These are phyloP conservation scores for Chloroclystis v-ata DNA, from an alignment of 2,888 invertebrate genomes.

Conservation along the genomic window DNA sequence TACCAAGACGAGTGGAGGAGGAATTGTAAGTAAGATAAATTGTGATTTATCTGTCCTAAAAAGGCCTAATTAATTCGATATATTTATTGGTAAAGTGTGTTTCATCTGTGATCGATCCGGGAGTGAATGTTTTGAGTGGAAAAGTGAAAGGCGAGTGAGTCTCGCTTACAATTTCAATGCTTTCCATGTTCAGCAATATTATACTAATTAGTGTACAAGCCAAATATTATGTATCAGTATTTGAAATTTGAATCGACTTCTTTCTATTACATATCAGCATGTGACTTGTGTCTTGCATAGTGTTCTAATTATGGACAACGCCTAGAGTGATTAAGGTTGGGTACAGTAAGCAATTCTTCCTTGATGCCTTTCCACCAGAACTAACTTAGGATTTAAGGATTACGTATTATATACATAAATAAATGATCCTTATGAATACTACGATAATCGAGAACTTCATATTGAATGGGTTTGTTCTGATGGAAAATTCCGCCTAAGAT, in stretches of 20 bases:
- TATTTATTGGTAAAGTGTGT: conserved; percentile 68
- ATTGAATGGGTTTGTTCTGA: no score
- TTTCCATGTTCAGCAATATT: conserved; percentile 50
- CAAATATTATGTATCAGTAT: conserved; percentile 68
- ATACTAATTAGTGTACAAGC: conserved; percentile 36
- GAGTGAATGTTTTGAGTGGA: conserved; percentile 45
- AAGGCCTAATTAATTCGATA: conserved; percentile 77
- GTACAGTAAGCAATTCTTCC: conserved; percentile 33
- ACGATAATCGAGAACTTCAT: no score
- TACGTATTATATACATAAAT: no score
- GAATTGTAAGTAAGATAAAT: conserved; percentile 63
- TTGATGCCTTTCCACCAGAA: background rate
- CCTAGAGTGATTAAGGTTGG: conserved; percentile 51
- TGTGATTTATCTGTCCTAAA: conserved; percentile 76
- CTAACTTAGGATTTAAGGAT: no score
- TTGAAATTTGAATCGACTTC: conserved; percentile 66
- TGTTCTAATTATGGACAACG: conserved; percentile 55
- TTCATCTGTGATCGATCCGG: conserved; percentile 65
- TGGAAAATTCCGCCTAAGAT: background rate
- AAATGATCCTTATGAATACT: no score
- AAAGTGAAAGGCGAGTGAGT: conserved; percentile 33
- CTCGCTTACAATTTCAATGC: conserved; percentile 52
- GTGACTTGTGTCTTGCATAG: conserved; percentile 75
- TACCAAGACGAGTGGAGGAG: conserved; percentile 38
- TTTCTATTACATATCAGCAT: conserved; percentile 75